phyloP scores from a whole-genome alignment of 2,888 invertebrate genomes.

The Luperina testacea region DNA sequence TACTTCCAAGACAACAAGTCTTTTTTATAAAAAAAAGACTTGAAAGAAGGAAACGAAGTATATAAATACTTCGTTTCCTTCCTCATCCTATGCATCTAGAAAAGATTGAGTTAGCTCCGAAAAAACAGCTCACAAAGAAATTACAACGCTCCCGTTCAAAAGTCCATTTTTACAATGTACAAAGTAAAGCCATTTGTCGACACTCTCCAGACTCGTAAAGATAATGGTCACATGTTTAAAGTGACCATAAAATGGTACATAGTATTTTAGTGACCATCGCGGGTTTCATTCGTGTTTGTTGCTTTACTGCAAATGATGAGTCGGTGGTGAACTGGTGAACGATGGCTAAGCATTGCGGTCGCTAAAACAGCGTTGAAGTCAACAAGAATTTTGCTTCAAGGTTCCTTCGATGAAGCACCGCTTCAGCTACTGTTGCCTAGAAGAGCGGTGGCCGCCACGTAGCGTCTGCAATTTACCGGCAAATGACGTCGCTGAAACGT shows the following conservation, averaged over 20 bases:
- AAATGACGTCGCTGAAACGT: neutral
- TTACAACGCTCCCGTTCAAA: constrained; percentile 5
- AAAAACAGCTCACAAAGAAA: neutral
- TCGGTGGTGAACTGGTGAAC: constrained; percentile 57
- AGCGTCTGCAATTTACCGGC: neutral
- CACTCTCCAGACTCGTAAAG: constrained; percentile 50
- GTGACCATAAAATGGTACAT: constrained; percentile 65
- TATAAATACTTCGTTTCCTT: neutral
- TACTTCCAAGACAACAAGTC: neutral
- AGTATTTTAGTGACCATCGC: constrained; percentile 68
- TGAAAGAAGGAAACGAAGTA: too few relatives aligned
- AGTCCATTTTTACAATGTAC: constrained; percentile 48
- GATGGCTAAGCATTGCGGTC: constrained; percentile 46
- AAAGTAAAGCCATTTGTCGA: constrained; percentile 40
- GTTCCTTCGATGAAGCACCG: neutral
- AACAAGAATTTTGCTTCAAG: neutral
- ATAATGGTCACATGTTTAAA: constrained; percentile 62
- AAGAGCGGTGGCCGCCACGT: too few relatives aligned
- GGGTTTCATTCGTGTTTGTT: constrained; percentile 60
- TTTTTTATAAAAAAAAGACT: too few relatives aligned
- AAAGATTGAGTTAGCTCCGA: neutral
- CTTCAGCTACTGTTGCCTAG: neutral
- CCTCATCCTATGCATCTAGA: neutral
- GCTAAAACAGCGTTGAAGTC: constrained; percentile 25
- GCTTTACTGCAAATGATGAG: constrained; percentile 69